Conservation (phyloP, 1,140 invertebrate genomes). For the Zaprionus nigranus region DNA sequence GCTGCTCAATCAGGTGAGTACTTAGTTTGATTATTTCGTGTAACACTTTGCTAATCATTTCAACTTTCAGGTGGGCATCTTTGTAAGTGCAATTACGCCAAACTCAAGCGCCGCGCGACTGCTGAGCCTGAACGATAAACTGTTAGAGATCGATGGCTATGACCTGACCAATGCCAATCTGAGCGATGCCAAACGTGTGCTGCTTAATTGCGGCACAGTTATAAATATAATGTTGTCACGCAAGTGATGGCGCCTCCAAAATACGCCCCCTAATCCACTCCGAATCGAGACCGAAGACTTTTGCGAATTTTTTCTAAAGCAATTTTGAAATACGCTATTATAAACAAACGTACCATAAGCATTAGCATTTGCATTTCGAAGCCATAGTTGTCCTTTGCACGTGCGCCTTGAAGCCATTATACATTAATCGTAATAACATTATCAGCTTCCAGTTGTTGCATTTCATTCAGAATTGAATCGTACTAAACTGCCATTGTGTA, state of each 20-base stretch:
- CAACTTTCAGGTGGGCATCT: slow-evolving; percentile 85
- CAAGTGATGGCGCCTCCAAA: slow-evolving; percentile 59
- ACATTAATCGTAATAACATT: slow-evolving; percentile 21
- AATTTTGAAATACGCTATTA: slow-evolving; percentile 55
- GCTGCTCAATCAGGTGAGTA: slow-evolving; percentile 66
- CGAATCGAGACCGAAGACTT: slow-evolving; percentile 76
- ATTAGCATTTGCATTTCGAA: slow-evolving; percentile 49
- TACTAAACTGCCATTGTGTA: slow-evolving; percentile 57
- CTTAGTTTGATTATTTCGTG: background rate
- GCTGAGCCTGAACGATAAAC: slow-evolving; percentile 86
- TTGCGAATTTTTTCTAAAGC: slow-evolving; percentile 76
- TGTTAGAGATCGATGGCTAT: slow-evolving; percentile 87
- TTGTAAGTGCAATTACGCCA: slow-evolving; percentile 86
- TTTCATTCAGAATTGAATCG: slow-evolving; percentile 38
- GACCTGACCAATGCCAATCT: slow-evolving; percentile 87
- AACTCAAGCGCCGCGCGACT: slow-evolving; percentile 86
- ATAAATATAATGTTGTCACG: slow-evolving; percentile 86
- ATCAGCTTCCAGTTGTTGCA: slow-evolving; percentile 35
- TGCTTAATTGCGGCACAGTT: slow-evolving; percentile 85
- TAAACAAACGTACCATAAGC: slow-evolving; percentile 47
- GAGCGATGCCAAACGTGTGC: slow-evolving; percentile 85
- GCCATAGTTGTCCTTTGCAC: slow-evolving; percentile 44
- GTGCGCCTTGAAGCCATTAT: slow-evolving; percentile 26
- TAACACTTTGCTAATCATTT: background rate
- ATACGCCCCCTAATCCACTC: slow-evolving; percentile 22